Evolutionary conservation across 2,888 invertebrate genomes (phyloP).

Genomic region (Lamellibrachia columna): DNA sequence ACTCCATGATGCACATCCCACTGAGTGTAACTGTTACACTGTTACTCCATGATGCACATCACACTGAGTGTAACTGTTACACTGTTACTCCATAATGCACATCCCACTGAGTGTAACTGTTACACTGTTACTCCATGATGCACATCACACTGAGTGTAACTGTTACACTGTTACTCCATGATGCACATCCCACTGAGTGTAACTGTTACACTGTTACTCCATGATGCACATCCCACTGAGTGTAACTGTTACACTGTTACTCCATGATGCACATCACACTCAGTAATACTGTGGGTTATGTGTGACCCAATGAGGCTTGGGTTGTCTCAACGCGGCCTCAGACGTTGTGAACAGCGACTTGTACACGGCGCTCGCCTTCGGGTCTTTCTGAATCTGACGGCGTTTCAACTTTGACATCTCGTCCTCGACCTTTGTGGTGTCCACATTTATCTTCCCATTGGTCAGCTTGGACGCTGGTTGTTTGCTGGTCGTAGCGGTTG

Average conservation of each 20-base stretch:
- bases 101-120: too few species aligned
- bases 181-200: too few species aligned
- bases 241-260: neutral
- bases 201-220: too few species aligned
- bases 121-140: too few species aligned
- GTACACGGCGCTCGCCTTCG: conserved; percentile 87
- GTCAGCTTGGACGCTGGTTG: neutral
- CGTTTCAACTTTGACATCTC: conserved; percentile 42
- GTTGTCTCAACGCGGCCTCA: conserved; percentile 84
- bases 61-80: too few species aligned
- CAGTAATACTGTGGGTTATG: conserved; percentile 81
- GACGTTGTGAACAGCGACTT: conserved; percentile 96
- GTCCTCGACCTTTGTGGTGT: conserved; percentile 35
- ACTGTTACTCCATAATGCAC: too few species aligned
- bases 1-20: neutral
- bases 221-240: neutral
- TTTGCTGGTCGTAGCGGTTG: neutral
- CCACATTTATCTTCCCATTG: neutral
- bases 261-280: conserved; percentile 22
- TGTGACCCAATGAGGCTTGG: conserved; percentile 95
- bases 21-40: too few species aligned
- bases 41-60: too few species aligned
- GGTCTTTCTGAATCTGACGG: conserved; percentile 80
- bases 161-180: too few species aligned
- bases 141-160: too few species aligned